Conservation (phyloP, 2,797 vertebrate genomes). For the Echiichthys vipera region DNA sequence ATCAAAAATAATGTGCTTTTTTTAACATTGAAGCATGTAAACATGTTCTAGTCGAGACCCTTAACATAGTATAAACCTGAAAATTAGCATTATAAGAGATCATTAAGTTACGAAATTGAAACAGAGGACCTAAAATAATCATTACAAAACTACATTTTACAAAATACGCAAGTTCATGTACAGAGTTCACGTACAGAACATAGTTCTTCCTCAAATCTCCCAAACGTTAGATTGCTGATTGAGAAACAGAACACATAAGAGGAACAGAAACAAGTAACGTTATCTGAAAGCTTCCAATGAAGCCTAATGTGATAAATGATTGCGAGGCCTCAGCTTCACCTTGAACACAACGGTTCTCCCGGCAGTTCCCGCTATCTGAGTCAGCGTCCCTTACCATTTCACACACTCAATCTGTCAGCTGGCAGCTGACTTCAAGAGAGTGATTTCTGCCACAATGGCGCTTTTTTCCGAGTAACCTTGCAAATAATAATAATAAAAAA, state of each 20-base stretch:
- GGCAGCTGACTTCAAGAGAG: slow-evolving; percentile 70
- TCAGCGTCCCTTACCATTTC: slow-evolving; percentile 66
- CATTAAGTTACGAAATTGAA: not conserved
- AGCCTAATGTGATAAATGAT: slow-evolving; percentile 35
- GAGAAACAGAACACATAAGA: slow-evolving; percentile 16
- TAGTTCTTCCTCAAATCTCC: slow-evolving; percentile 16
- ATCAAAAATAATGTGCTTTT: too few species aligned
- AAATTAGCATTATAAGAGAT: too few species aligned
- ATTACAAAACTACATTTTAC: not conserved
- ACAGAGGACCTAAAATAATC: not conserved
- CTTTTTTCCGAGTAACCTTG: slow-evolving; percentile 74
- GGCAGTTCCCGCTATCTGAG: slow-evolving; percentile 64
- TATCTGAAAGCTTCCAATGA: slow-evolving; percentile 19
- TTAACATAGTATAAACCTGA: too few species aligned
- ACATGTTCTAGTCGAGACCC: too few species aligned
- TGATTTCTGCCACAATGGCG: slow-evolving; percentile 70
- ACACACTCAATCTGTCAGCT: slow-evolving; percentile 70
- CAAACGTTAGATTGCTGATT: slow-evolving; percentile 2
- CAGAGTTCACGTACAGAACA: not conserved
- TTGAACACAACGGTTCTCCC: slow-evolving; percentile 69
- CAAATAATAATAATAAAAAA: slow-evolving; percentile 62
- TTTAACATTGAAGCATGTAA: too few species aligned
- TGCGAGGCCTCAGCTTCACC: slow-evolving; percentile 68
- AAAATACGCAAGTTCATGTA: not conserved
- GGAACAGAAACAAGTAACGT: slow-evolving; percentile 32